These are phyloP conservation scores for Molossus molossus DNA, from an alignment of 2,797 vertebrate species.

Conservation along the genomic window DNA sequence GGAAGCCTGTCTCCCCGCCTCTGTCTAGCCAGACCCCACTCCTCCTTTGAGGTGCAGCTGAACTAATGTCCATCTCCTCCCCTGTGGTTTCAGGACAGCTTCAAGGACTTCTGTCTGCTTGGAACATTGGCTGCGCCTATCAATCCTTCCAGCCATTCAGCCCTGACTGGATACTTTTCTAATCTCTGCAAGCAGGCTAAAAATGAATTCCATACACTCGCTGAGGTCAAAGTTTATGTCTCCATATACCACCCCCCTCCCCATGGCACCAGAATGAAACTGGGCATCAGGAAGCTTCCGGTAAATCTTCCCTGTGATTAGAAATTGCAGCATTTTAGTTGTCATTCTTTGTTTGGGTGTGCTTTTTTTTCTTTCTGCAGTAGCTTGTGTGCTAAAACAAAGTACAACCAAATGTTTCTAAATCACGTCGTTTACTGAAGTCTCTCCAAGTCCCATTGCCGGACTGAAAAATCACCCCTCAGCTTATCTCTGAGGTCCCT, in stretches of 20 bases:
- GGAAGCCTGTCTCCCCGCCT: not conserved
- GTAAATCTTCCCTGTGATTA: not conserved
- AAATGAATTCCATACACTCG: slow-evolving; percentile 50
- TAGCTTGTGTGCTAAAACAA: not conserved
- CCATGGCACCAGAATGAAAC: slow-evolving; percentile 20
- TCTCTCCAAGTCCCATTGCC: not conserved
- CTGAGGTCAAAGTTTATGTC: not conserved
- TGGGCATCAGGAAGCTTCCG: not conserved
- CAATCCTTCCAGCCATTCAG: not conserved
- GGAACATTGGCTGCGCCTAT: rapidly evolving
- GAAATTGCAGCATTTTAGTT: not conserved
- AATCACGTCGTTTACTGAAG: not conserved
- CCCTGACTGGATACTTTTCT: not conserved
- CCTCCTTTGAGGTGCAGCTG: rapidly evolving
- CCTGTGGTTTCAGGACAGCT: not conserved
- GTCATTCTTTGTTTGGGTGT: too few species aligned
- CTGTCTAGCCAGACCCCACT: not conserved
- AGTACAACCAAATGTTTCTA: not conserved
- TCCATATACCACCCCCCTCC: not conserved
- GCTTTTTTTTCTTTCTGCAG: not conserved
- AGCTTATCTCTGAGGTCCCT: not conserved
- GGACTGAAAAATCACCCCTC: not conserved
- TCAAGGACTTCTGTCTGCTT: not conserved
- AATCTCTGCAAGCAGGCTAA: slow-evolving; percentile 17
- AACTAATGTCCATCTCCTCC: rapidly evolving